Evolutionary conservation across 2,113 vertebrate genomes (phyloP), one percentile per base, ranked within the genome.

Genomic region (Laticauda laticaudata): DNA sequence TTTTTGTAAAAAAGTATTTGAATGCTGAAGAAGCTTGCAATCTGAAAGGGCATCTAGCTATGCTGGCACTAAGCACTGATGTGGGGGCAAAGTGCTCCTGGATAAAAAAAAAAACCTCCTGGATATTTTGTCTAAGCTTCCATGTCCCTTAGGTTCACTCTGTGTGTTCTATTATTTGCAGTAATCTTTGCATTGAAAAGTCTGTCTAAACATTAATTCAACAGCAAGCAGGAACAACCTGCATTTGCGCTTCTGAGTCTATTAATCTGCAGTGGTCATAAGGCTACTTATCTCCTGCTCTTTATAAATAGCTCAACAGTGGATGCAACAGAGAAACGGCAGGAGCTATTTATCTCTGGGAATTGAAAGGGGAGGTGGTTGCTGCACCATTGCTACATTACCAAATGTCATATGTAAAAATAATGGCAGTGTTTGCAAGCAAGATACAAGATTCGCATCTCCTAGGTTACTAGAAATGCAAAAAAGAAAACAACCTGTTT

Each of bases 271-370:
- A 86, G 90, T 95, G 96, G 95, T 95, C 95, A 94, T 93, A 94
- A 95, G 96, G 95, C 96, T 96, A 96, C 95, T 97, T 97, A 96
- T 96, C 96, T 97, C 94, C 55, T 95, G 96, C 90, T 95, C 96
- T 95, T 97, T 97, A 97, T 95, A 97, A 96, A 97, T 92, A 94
- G 93, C 92, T 96, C 61, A 0, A 87, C 95, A 93, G 93, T 0
- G 18, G 93, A 93, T 95, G 97, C 94, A 96, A 97, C 96, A 96
- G 91, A 29, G 61, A 95, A 96, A 95, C 93, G 88, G 94, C 94
- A 97, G 89, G 85, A 95, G 90, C 91, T 96, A 91, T 95, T 96
- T 94, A 95, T 95, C 94, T 95, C 93, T 18, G 0, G 61, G 91
- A 59, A 87, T 93, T 95, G 92, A 95, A 93, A 93, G 43, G 0